These are phyloP conservation scores for Whitmania pigra DNA, from an alignment of 1,140 invertebrate genomes.

Conservation along the genomic window DNA sequence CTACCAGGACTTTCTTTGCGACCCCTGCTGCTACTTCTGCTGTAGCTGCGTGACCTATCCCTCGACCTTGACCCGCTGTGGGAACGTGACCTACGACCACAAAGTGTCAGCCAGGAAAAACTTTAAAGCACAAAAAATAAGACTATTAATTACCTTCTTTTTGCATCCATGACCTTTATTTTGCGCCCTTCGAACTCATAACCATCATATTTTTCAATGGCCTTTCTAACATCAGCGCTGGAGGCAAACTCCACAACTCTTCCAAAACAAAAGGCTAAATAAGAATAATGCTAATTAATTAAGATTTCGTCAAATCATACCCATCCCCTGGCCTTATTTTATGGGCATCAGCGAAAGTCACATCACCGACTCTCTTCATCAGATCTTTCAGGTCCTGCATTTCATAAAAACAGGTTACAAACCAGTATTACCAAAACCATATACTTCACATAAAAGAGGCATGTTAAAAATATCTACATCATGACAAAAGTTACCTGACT, in stretches of 20 bases:
- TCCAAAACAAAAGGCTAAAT: not conserved
- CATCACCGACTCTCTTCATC: constrained; percentile 9
- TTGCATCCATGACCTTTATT: constrained; percentile 6
- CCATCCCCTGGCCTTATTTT: constrained; percentile 9
- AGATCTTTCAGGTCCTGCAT: constrained; percentile 5
- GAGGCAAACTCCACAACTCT: constrained; percentile 10
- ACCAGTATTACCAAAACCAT: no score
- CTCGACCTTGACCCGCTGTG: no score
- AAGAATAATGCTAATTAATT: not conserved
- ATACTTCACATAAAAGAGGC: no score
- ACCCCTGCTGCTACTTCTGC: no score
- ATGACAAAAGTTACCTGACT: no score
- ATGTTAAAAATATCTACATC: no score
- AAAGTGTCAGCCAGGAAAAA: no score
- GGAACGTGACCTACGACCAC: no score
- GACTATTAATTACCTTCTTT: not conserved
- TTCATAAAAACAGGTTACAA: not conserved
- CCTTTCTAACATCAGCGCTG: not conserved
- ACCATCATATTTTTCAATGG: constrained; percentile 6
- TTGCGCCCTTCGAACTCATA: constrained; percentile 1
- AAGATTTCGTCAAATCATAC: not conserved
- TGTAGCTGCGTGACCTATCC: no score
- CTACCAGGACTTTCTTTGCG: no score
- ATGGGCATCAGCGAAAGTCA: constrained; percentile 9
- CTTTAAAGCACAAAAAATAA: no score